Evolutionary conservation across 2,113 vertebrate species (phyloP).

Genomic region (Bubalus kerabau): DNA sequence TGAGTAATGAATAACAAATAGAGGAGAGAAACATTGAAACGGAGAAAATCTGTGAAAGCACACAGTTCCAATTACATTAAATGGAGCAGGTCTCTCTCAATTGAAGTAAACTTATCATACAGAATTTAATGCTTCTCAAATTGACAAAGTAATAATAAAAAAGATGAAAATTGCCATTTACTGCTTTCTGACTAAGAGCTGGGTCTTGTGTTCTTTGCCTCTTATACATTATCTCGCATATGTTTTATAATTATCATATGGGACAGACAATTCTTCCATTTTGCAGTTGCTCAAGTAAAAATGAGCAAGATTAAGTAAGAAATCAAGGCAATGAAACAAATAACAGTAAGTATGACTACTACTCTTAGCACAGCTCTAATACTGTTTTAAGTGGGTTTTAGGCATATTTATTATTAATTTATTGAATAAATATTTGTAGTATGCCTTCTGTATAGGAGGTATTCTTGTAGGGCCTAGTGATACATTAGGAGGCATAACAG

Average conservation of each 20-base stretch:
- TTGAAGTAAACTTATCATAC: neutral
- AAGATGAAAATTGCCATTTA: neutral
- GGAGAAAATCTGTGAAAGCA: neutral
- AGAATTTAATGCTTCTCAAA: neutral
- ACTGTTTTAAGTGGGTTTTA: neutral
- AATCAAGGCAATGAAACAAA: neutral
- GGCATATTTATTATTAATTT: neutral
- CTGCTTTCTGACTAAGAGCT: neutral
- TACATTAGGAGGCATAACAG: neutral
- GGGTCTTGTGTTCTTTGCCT: neutral
- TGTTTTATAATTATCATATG: neutral
- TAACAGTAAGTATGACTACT: neutral
- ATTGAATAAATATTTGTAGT: neutral
- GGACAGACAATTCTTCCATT: neutral
- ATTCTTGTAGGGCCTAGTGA: neutral
- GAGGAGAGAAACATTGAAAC: neutral
- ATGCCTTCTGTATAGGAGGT: neutral
- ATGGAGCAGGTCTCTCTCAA: neutral
- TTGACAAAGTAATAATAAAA: neutral
- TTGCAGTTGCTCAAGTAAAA: neutral
- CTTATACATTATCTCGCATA: neutral
- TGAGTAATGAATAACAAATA: slow-evolving; percentile 7
- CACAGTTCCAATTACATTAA: neutral
- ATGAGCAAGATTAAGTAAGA: neutral
- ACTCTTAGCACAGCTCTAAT: neutral